phyloP scores from a whole-genome alignment of 2,888 invertebrate species.

The Diploptera punctata region DNA sequence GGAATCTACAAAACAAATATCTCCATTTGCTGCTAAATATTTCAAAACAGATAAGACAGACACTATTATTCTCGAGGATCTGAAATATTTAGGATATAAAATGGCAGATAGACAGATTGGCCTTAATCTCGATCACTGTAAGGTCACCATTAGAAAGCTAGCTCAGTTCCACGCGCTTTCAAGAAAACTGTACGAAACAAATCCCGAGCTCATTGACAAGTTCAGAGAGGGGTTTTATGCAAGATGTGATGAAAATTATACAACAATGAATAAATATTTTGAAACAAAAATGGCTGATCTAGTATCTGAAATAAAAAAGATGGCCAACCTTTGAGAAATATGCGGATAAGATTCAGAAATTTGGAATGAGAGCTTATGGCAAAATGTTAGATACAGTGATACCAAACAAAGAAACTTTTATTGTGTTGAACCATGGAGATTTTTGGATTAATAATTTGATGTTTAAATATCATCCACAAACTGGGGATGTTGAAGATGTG shows the following conservation, averaged over 20 bases:
- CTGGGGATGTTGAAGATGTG: slow-evolving; percentile 27
- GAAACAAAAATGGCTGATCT: neutral
- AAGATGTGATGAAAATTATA: neutral
- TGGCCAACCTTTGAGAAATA: slow-evolving; percentile 34
- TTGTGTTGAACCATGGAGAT: slow-evolving; percentile 43
- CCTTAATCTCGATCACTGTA: slow-evolving; percentile 32
- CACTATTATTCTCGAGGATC: slow-evolving; percentile 37
- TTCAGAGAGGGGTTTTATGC: slow-evolving; percentile 19
- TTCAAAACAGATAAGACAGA: neutral
- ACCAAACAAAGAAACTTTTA: slow-evolving; percentile 7
- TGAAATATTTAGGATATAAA: slow-evolving; percentile 27
- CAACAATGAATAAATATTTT: neutral
- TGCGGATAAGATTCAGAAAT: neutral
- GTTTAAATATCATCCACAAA: slow-evolving; percentile 31
- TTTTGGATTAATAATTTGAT: slow-evolving; percentile 43
- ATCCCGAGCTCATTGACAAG: slow-evolving; percentile 23
- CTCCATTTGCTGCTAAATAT: neutral
- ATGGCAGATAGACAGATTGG: slow-evolving; percentile 31
- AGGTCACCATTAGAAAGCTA: slow-evolving; percentile 27
- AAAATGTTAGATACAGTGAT: neutral
- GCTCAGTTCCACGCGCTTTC: slow-evolving; percentile 40
- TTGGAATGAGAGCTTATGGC: slow-evolving; percentile 1
- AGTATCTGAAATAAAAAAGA: neutral
- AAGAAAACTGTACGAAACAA: slow-evolving; percentile 3
- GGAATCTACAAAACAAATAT: neutral